phyloP scores from a whole-genome alignment of 2,888 invertebrate genomes.

The Lasioglossum figueresi region DNA sequence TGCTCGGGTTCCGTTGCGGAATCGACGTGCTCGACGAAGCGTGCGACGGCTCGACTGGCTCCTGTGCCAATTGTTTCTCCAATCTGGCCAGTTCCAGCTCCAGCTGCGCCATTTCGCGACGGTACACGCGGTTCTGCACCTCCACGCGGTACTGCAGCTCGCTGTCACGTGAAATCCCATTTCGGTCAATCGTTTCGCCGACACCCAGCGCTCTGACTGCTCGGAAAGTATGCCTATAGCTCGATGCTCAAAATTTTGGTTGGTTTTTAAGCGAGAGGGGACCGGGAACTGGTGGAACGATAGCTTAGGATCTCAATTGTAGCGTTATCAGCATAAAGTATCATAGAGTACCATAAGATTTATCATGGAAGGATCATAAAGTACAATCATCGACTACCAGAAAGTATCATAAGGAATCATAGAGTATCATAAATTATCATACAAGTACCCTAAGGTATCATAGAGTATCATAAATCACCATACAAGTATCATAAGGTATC shows the following conservation, averaged over 20 bases:
- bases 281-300: not conserved
- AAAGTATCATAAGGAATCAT: no score
- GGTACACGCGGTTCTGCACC: slow-evolving; percentile 95
- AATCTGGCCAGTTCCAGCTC: slow-evolving; percentile 91
- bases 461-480: no score
- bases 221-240: not conserved
- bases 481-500: no score
- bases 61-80: slow-evolving; percentile 88
- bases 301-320: not conserved
- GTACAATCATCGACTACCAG: no score
- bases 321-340: not conserved
- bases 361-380: no score
- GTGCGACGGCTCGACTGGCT: slow-evolving; percentile 84
- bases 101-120: slow-evolving; percentile 91
- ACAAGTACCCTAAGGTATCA: no score
- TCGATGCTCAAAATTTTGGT: not conserved
- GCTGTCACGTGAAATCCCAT: slow-evolving; percentile 53
- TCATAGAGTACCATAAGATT: no score
- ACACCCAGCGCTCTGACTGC: not conserved
- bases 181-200: slow-evolving; percentile 14
- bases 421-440: no score
- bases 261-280: not conserved
- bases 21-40: slow-evolving; percentile 86
- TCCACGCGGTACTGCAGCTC: slow-evolving; percentile 94
- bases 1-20: slow-evolving; percentile 87